Percentiles rank a stretch among this genome's conserved stretches.
Conservation (phyloP, 2,888 invertebrate genomes). For the Phengaris alcon region DNA sequence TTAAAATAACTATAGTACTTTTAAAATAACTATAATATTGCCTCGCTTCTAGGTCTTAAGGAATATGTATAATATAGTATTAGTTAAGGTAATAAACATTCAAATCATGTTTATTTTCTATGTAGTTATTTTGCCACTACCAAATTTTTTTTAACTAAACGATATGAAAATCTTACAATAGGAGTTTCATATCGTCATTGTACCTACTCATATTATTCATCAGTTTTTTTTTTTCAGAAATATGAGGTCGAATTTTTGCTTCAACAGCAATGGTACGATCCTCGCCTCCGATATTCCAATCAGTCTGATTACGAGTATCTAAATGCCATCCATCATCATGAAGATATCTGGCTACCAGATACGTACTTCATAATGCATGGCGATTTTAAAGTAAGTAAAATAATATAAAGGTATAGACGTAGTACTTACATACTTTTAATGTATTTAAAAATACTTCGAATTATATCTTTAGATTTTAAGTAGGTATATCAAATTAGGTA, state of each 20-base stretch:
- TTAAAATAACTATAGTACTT: too few relatives aligned
- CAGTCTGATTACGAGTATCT: conserved; percentile 92
- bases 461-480: background rate
- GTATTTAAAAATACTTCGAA: too few relatives aligned
- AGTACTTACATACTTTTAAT: background rate
- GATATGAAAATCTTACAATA: too few relatives aligned
- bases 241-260: conserved; percentile 97
- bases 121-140: too few relatives aligned
- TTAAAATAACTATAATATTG: too few relatives aligned
- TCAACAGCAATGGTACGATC: conserved; percentile 96
- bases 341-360: conserved; percentile 95
- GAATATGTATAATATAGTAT: too few relatives aligned
- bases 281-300: conserved; percentile 92
- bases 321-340: conserved; percentile 95
- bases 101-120: too few relatives aligned
- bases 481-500: too few relatives aligned
- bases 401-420: background rate
- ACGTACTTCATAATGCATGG: conserved; percentile 98
- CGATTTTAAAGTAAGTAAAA: conserved; percentile 85
- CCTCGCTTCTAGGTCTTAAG: too few relatives aligned
- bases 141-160: too few relatives aligned
- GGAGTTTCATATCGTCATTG: too few relatives aligned
- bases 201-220: background rate
- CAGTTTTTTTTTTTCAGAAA: conserved; percentile 82
- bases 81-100: too few relatives aligned